These are phyloP conservation scores for Agrilus cyanescens DNA, from an alignment of 2,888 invertebrate species.

Conservation along the genomic window DNA sequence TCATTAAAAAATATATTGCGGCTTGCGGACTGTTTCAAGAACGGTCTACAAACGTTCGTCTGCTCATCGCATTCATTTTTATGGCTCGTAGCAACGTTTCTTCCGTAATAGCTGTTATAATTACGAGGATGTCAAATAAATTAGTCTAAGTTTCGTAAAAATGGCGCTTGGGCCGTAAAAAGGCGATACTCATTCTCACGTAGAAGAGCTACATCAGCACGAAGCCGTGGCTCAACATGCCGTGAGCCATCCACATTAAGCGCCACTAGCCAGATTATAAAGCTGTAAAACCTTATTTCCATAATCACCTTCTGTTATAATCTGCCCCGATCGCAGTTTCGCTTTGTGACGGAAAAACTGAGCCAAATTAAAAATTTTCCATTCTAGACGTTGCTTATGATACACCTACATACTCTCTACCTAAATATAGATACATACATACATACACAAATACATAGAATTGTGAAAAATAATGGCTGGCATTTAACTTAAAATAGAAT, in stretches of 20 bases:
- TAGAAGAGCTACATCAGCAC: constrained; percentile 22
- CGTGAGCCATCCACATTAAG: constrained; percentile 28
- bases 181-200: constrained; percentile 22
- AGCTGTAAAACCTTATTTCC: constrained; percentile 28
- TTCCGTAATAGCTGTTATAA: constrained; percentile 18
- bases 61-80: not conserved
- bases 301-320: constrained; percentile 17
- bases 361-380: too few species aligned
- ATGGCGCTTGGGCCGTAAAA: constrained; percentile 18
- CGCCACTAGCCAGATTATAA: constrained; percentile 26
- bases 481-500: too few species aligned
- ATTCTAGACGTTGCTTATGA: too few species aligned
- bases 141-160: constrained; percentile 28
- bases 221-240: constrained; percentile 7
- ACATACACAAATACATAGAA: too few species aligned
- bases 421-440: too few species aligned
- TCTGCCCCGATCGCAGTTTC: too few species aligned
- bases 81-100: constrained; percentile 8
- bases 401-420: too few species aligned
- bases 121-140: constrained; percentile 25
- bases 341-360: too few species aligned
- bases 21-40: too few species aligned
- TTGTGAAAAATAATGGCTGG: too few species aligned
- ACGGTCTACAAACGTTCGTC: too few species aligned
- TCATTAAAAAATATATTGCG: too few species aligned